A percentile compares a stretch with the other conserved stretches of the same genome.
phyloP scores from a whole-genome alignment of 1,140 invertebrate genomes.

The Episyrphus balteatus region DNA sequence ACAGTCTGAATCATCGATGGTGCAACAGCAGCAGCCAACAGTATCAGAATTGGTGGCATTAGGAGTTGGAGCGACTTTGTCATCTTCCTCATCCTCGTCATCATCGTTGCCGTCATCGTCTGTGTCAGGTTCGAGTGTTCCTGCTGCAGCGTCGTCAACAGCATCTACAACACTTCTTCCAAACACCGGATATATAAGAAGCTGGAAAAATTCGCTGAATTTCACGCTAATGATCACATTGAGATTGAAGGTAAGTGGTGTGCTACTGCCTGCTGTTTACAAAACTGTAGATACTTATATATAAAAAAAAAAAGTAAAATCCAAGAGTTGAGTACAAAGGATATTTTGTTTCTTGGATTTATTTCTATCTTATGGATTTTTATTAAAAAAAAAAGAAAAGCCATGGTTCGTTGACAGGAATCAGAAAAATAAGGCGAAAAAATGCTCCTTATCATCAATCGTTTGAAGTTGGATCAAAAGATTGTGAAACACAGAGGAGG shows the following conservation, averaged over 20 bases:
- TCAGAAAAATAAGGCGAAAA: no score
- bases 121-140: conserved; percentile 4
- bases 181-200: conserved; percentile 30
- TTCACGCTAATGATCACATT: conserved; percentile 33
- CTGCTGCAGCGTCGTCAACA: not conserved
- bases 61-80: not conserved
- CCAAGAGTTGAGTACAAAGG: no score
- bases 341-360: no score
- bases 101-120: conserved; percentile 5
- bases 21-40: conserved; percentile 5
- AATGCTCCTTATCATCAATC: no score
- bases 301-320: no score
- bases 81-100: conserved; percentile 1
- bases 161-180: conserved; percentile 18
- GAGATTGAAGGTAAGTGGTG: conserved; percentile 21
- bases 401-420: no score
- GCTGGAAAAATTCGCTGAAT: conserved; percentile 27
- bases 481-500: no score
- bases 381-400: no score
- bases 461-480: no score
- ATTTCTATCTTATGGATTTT: no score
- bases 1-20: conserved; percentile 1
- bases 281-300: no score
- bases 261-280: no score
- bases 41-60: not conserved